Base-by-base conservation (phyloP, 2,113 vertebrate genomes). In the Leptocoma aspasia region DNA sequence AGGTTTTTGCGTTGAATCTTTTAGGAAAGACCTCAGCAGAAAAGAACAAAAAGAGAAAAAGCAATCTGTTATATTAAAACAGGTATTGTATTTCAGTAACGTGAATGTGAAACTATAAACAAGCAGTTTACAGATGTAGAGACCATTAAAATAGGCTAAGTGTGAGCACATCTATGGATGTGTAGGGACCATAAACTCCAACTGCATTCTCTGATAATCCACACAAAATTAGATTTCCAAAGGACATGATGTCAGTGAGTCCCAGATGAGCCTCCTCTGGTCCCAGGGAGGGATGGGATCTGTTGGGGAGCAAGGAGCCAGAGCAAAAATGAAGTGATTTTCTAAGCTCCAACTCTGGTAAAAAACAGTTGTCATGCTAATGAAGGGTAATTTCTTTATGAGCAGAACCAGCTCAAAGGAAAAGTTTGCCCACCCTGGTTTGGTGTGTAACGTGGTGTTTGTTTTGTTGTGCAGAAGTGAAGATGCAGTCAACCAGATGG, bases 401-500 rank as follows among this genome's bases (percentile, higher is more conserved):
- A 70, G 33, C 59, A 86, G 69, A 82, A 54, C 11, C 37, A 73
- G 1, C 26, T 45, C 31, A 1, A 19, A 72, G 63, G 37, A 41
- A 2, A 45, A 42, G 27, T 35, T 86, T 54, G 66, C 6, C 41
- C 30, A 0, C 24, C 47, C 4, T 69, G 64, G 22, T 31, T 66
- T 23, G 23, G 16, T 44, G 59, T 57, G 30, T 96, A n/a, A 65
- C 39, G 2, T 28, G 39, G 22, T 93, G 57, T 3, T 3, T 61
- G 91, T 6, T 66, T 47, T 49, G 2, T 89, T 92, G 80, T 63
- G 7, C 98, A 99, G 98, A 97, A 98, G 98, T 82, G 98, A 99
- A 94, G 99, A 99, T 92, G 99, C 99, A 10, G 96, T 99, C 92
- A 98, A 97, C 91, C 99, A 99, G 96, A 99, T 99, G 99, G 99